A percentile compares a stretch with the other conserved stretches of the same genome.
Evolutionary conservation across 2,888 invertebrate species (phyloP).

Genomic region (Epiblema foenella): DNA sequence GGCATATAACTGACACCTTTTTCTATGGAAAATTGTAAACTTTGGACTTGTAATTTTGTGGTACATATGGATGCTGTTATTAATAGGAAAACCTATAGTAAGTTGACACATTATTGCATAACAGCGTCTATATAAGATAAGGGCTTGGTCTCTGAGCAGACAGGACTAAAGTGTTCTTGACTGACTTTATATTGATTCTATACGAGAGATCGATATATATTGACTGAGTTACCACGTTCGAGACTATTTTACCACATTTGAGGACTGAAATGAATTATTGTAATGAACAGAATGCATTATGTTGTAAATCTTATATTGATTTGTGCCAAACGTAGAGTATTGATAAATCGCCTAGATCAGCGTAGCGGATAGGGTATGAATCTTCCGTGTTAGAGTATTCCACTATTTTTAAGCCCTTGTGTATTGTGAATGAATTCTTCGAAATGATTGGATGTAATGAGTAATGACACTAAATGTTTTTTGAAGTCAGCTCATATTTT

Average conservation of each 20-base stretch:
- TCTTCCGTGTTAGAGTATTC: slow-evolving; percentile 51
- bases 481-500: slow-evolving; percentile 5
- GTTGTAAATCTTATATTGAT: slow-evolving; percentile 15
- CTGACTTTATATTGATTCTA: slow-evolving; percentile 2
- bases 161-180: slow-evolving; percentile 10
- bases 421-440: slow-evolving; percentile 33
- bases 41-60: no score
- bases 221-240: slow-evolving; percentile 13
- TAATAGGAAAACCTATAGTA: no score
- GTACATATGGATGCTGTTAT: no score
- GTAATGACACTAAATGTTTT: slow-evolving; percentile 28
- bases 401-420: slow-evolving; percentile 51
- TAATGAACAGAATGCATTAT: slow-evolving; percentile 10
- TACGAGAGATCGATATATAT: not conserved
- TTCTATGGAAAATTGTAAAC: no score
- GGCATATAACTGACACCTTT: no score
- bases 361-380: slow-evolving; percentile 41
- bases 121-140: no score
- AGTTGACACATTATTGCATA: no score
- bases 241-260: slow-evolving; percentile 1
- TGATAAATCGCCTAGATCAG: slow-evolving; percentile 15
- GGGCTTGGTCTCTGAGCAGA: not conserved
- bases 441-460: slow-evolving; percentile 14
- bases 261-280: slow-evolving; percentile 4
- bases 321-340: slow-evolving; percentile 15